Base-by-base conservation (phyloP, 1,140 invertebrate species). In the Sitobion miscanthi region DNA sequence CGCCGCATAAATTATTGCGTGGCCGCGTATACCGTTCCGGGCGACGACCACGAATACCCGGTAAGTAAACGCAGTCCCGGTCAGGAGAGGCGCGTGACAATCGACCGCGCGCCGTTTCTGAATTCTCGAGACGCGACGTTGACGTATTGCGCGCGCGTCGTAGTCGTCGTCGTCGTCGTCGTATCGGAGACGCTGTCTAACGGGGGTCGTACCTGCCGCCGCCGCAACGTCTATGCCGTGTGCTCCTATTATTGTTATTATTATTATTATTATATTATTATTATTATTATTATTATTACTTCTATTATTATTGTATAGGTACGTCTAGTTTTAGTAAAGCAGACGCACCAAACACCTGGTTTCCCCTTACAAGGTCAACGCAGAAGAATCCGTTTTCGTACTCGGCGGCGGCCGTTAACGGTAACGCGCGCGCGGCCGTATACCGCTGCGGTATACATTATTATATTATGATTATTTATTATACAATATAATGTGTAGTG, bases 311-410 rank as follows among this genome's bases (percentile, higher is more conserved):
- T 85, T 30, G 45, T 45, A 85, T 45, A 86, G 4, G 5, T 86
- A 86, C 85, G 62, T 77, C 62, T n/a, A 25, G 85, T 47, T 45
- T 86, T 17, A n/a, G 45, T 45, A 45, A 47, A 47, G 45, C 85
- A 47, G 85, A 86, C 85, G 45, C 86, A 87, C 86, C 45, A 87
- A 87, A 87, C 86, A 49, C 47, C 47, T n/a, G 86, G 47, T 87
- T 87, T 87, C 86, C 87, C 87, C 87, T 89, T 89, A 89, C 87
- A 89, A 89, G 87, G 87, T 30, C 52, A 57, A 38, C 20, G 49
- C 52, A 14, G 14, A 47, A 35, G 47, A 87, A 87, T 87, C 86
- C 86, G 49, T 87, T 35, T 52, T 87, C 47, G 86, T 87, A 85
- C 45, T 23, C 38, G 38, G 17, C 20, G 35, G 5, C 23, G 9